Base-by-base conservation (phyloP, 2,113 vertebrate species). In the Scortum barcoo region DNA sequence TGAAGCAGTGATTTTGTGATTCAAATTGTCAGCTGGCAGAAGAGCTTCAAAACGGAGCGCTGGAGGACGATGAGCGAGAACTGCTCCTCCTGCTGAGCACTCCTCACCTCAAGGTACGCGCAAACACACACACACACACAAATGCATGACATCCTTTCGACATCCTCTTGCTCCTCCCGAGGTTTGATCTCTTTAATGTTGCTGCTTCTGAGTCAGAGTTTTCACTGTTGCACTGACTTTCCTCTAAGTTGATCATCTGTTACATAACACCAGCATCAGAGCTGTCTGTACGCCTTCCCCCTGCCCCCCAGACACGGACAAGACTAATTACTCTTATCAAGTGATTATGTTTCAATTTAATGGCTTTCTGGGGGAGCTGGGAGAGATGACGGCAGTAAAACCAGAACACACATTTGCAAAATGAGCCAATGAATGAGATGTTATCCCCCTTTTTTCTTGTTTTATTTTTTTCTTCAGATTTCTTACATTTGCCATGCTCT, bases 81-180 rank as follows among this genome's bases (percentile, higher is more conserved):
- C 94, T 99, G 44, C 94, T 98, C 10, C 96, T 95, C 81, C 93
- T 99, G 89, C 92, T 99, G 88, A 96, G 95, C 78, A 95, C 96
- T 57, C 97, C 97, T 56, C 98, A 99, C 92, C 94, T 99, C 75
- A 97, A 96, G 97, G 97, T 98, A 95, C 7, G 26, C 46, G 36
- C 20, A 30, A 4, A 46, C 33, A 11, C 10, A 6, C 9, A 40
- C 3, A 30, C 8, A 9, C 17, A 60, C 7, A 40, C 33, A 26
- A 42, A 67, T 65, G 50, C 42, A 26, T 20, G 26, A 4, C 26
- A 7, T 26, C 36, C 78, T 71, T 17, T 40, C 4, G 7, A 62
- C 62, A 54, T 50, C 7, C 33, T 54, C 20, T 53, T 14, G 11
- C 58, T 65, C 28, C 7, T 26, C 56, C 30, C 69, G 26, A 50